These are phyloP conservation scores for Ceratina calcarata DNA, from an alignment of 1,140 invertebrate genomes.

Conservation along the genomic window DNA sequence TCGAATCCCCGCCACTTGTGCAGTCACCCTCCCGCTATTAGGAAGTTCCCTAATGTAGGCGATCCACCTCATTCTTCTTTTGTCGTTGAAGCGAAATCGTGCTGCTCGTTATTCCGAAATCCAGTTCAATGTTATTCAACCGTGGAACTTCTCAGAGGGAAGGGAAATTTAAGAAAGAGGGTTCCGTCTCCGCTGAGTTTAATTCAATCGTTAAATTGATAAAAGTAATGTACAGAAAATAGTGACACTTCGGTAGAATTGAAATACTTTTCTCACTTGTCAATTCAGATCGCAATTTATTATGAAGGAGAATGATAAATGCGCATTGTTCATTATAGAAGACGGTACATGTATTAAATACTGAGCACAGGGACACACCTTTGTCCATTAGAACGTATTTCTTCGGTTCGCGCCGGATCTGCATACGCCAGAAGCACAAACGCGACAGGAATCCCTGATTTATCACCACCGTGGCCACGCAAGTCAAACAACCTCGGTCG, in stretches of 20 bases:
- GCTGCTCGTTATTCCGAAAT: constrained; percentile 44
- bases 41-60: constrained; percentile 55
- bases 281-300: too few species aligned
- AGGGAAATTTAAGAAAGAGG: neutral
- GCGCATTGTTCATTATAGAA: too few species aligned
- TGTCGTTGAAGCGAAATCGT: constrained; percentile 28
- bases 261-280: too few species aligned
- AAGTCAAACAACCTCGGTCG: neutral
- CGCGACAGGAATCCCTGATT: neutral
- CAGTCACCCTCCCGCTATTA: constrained; percentile 29
- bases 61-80: constrained; percentile 55
- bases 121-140: too few species aligned
- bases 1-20: constrained; percentile 50
- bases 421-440: neutral
- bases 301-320: too few species aligned
- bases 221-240: neutral
- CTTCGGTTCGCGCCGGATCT: neutral
- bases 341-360: neutral
- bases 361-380: neutral
- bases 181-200: too few species aligned
- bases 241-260: too few species aligned
- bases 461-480: neutral
- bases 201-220: neutral
- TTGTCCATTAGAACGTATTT: too few species aligned
- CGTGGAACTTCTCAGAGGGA: too few species aligned